Evolutionary conservation across 1,140 invertebrate species (phyloP), one percentile per base, ranked within the genome.

Genomic region (Holcopasites calliopsidis): DNA sequence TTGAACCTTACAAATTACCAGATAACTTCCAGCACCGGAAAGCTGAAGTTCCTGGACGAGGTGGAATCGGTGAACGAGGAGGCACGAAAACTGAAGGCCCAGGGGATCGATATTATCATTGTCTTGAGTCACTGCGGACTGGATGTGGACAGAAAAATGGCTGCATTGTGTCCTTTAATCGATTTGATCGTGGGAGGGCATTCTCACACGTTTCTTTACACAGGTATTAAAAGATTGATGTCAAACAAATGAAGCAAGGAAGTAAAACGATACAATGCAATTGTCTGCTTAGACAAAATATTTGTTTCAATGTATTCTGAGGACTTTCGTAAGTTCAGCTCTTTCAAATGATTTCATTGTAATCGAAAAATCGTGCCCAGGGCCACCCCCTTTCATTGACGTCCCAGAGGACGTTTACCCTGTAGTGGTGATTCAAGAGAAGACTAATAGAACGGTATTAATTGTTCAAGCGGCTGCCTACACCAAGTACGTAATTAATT

Each of bases 141-240:
- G 50, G 91, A 93, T 13, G 93, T 95, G 26, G 96, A 97, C 85
- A 89, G 94, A 84, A 85, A 91, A 66, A 95, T 98, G 69, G 97
- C 96, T 0, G 80, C 81, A 18, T 90, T 93, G 35, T 94, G 92
- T 38, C 90, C 93, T 35, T 91, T 95, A 50, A 94, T 98, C 42
- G 95, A 96, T 72, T 93, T 96, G 1, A 96, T 98, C 74, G 95
- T 98, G 28, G 97, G 97, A 16, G 96, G 95, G n/a, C 97, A 98
- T 85, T 95, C 95, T 5, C 96, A 98, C 85, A 96, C 95, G 0
- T 94, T 97, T 76, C 91, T 97, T 0, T 97, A 93, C 85, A 93
- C 91, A 1, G 94, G 93, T 35, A 86, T 47, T 3, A 3, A 47
- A n/a, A n/a, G n/a, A n/a, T n/a, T n/a, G n/a, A n/a, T n/a, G n/a